Evolutionary conservation across 2,888 invertebrate species (phyloP).

Genomic region (Leptinotarsa juncta): DNA sequence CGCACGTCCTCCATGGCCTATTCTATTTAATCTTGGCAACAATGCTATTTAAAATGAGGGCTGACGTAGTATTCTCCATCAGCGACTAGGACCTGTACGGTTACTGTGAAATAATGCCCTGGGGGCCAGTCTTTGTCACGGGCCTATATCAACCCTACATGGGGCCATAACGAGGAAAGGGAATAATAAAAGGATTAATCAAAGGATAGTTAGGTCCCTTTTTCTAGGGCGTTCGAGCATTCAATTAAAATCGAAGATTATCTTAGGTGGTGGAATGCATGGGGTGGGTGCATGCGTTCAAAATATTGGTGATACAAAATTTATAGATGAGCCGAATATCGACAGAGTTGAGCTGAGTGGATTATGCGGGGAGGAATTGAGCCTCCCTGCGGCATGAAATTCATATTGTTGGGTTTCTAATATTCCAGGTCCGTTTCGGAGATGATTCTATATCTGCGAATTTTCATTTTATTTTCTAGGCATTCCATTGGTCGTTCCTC

Average conservation of each 20-base stretch:
- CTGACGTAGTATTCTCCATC: slow-evolving; percentile 46
- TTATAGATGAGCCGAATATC: slow-evolving; percentile 5
- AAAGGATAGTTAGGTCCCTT: slow-evolving; percentile 48
- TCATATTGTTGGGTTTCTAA: neutral
- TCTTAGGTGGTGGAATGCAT: slow-evolving; percentile 30
- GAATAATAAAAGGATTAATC: slow-evolving; percentile 60
- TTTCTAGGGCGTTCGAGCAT: slow-evolving; percentile 43
- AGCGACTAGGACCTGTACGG: slow-evolving; percentile 57
- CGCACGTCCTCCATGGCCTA: neutral
- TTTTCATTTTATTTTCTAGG: too few relatives aligned
- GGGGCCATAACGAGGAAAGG: slow-evolving; percentile 54
- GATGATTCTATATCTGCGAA: neutral
- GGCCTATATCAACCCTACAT: slow-evolving; percentile 50
- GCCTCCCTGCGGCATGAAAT: neutral
- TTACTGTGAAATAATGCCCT: slow-evolving; percentile 65
- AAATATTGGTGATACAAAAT: slow-evolving; percentile 17
- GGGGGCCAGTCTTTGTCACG: slow-evolving; percentile 56
- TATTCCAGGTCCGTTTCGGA: neutral
- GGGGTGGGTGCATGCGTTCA: slow-evolving; percentile 15
- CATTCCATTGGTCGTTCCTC: too few relatives aligned
- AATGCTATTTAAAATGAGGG: slow-evolving; percentile 39
- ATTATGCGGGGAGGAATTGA: neutral
- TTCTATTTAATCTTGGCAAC: slow-evolving; percentile 30
- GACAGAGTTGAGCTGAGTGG: neutral
- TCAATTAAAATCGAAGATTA: slow-evolving; percentile 46